Evolutionary conservation across 2,113 vertebrate species (phyloP), one percentile per base, ranked within the genome.

Genomic region (Cochlearius cochlearius): DNA sequence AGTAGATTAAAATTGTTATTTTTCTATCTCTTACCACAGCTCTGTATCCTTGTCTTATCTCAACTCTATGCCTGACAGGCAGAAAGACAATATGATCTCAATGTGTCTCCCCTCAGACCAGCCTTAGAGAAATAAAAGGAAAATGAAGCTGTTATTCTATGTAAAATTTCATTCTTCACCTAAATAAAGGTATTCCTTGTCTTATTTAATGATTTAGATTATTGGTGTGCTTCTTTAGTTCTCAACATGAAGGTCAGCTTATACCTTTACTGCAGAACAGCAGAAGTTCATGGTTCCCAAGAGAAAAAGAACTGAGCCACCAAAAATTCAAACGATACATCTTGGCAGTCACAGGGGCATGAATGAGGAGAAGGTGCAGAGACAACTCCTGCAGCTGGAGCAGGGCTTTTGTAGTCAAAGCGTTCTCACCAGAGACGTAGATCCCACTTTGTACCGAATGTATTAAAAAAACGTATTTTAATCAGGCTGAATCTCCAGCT

Each of bases 321-420:
- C 50, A 36, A 52, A 64, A 64, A 34, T 11, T 10, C 88, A 34
- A 59, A 50, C 1, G 18, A 13, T 3, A 7, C 30, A 29, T 21
- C n/a, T 2, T 2, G 4, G 7, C 32, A 25, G 10, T n/a, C 36
- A 23, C 43, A 12, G 0, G 3, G 34, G 26, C 34, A 12, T 3
- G 12, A 12, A n/a, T 7, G 36, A 50, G 26, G 56, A 41, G 45
- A 32, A 23, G 39, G 34, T 2, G 20, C 1, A 3, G 43, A 72
- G 19, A 25, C 15, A 41, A 60, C 6, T 56, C 50, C 41, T 0
- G 2, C 26, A 36, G 36, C 49, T 36, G 5, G 6, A 34, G 29
- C 9, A 2, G 34, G 45, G 53, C 7, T 63, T 60, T 23, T 19
- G 15, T 29, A 60, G 10, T 32, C 39, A 32, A 30, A 18, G 6